A percentile compares a stretch with the other conserved stretches of the same genome.
phyloP scores from a whole-genome alignment of 2,888 invertebrate genomes.

The Scaptomyza flava region DNA sequence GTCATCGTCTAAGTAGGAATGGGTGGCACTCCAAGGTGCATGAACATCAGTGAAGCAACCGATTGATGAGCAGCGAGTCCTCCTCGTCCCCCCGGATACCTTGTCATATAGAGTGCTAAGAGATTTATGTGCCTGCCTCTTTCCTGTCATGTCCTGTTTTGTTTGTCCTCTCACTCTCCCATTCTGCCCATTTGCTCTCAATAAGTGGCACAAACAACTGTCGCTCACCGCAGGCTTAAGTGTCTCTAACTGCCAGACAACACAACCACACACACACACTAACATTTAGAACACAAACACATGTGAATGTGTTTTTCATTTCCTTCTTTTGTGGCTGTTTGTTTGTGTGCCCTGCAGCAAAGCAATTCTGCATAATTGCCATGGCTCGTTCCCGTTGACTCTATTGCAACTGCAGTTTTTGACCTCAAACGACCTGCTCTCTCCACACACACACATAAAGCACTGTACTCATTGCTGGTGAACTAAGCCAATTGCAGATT shows the following conservation, averaged over 20 bases:
- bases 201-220: conserved; percentile 66
- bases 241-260: conserved; percentile 57
- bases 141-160: conserved; percentile 10
- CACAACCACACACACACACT: conserved; percentile 22
- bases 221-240: conserved; percentile 69
- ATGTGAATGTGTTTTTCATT: conserved; percentile 35
- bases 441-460: background rate
- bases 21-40: conserved; percentile 60
- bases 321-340: conserved; percentile 22
- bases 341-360: conserved; percentile 40
- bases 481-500: conserved; percentile 47
- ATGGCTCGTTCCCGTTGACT: conserved; percentile 31
- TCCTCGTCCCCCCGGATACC: conserved; percentile 47
- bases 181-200: conserved; percentile 59
- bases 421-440: conserved; percentile 31
- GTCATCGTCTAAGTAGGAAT: conserved; percentile 61
- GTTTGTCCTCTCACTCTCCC: conserved; percentile 6
- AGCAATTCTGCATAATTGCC: conserved; percentile 57
- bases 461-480: conserved; percentile 15
- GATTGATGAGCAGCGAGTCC: conserved; percentile 61
- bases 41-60: conserved; percentile 53
- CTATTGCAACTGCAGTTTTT: conserved; percentile 14
- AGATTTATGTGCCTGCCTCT: conserved; percentile 66
- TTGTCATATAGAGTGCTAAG: conserved; percentile 80
- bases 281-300: conserved; percentile 4